Evolutionary conservation across 1,140 invertebrate genomes (phyloP), one percentile per base, ranked within the genome.

Genomic region (Wasmannia auropunctata): DNA sequence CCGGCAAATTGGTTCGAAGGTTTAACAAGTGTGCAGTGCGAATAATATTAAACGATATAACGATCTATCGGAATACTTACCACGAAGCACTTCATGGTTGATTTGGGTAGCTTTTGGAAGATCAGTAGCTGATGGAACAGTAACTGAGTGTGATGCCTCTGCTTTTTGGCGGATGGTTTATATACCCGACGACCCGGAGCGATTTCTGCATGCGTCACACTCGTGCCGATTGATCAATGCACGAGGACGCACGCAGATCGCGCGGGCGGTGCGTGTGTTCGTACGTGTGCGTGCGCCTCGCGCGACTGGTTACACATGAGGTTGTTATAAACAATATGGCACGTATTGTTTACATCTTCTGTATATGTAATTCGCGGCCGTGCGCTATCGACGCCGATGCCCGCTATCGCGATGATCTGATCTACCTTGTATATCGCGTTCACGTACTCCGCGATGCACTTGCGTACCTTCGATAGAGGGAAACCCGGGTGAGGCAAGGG

Each of bases 141-240:
- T 58, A 86, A 91, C 89, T 87, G 92, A 94, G 91, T 94, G 62
- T 22, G 93, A 93, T 94, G 92, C 91, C 88, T 49, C 79, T 92
- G 75, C 85, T 86, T 90, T 92, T 92, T 89, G 85, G 86, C 75
- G 86, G 80, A 63, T 88, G 86, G 76, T 85, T 93, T 94, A 93
- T 94, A 94, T 94, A 94, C 91, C 14, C 85, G 65, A 49, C 72
- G 75, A 65, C 65, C 79, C 76, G 86, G n/a, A 86, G 87, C 62
- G 87, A n/a, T n/a, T 90, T 83, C 90, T 91, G 86, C 84, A 86
- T 88, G 70, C 86, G 91, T 91, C 92, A 92, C 89, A 87, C n/a
- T n/a, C n/a, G n/a, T n/a, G 58, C 56, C 67, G 92, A 92, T 93
- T 92, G 91, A 92, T 93, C 90, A 93, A 93, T 86, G 76, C 85